Conservation (phyloP, 2,113 vertebrate genomes). For the Neogale vison region DNA sequence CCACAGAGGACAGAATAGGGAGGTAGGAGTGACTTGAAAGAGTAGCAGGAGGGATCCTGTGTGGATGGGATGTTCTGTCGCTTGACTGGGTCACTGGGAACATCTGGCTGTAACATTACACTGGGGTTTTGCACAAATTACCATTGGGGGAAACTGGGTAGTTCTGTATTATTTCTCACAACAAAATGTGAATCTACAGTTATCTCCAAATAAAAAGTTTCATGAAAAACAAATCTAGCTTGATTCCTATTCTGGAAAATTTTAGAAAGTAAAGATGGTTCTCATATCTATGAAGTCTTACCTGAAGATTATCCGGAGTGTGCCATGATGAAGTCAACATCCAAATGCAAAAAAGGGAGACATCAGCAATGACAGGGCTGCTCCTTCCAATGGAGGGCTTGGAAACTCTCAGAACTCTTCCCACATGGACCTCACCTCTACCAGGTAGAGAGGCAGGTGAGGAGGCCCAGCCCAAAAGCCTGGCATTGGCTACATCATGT, state of each 20-base stretch:
- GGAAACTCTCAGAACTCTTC: neutral
- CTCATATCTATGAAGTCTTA: neutral
- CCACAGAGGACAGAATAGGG: no score
- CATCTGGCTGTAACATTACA: neutral
- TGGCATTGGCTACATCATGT: fast-evolving
- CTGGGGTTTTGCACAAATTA: fast-evolving
- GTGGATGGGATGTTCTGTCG: neutral
- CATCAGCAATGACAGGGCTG: fast-evolving
- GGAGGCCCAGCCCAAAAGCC: neutral
- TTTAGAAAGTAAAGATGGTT: neutral
- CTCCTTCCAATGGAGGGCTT: fast-evolving
- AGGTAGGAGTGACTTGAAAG: neutral
- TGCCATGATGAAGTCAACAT: neutral
- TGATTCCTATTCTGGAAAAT: neutral
- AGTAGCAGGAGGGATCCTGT: neutral
- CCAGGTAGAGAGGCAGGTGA: neutral
- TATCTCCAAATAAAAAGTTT: neutral
- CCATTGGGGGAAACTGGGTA: neutral
- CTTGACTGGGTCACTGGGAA: neutral
- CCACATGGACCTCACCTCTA: neutral
- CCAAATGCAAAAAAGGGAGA: neutral
- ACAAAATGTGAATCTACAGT: neutral
- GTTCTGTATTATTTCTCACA: neutral
- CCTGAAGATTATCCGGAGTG: neutral
- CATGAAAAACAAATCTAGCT: neutral